Conservation (phyloP, 2,888 invertebrate genomes). For the Campaea margaritaria region DNA sequence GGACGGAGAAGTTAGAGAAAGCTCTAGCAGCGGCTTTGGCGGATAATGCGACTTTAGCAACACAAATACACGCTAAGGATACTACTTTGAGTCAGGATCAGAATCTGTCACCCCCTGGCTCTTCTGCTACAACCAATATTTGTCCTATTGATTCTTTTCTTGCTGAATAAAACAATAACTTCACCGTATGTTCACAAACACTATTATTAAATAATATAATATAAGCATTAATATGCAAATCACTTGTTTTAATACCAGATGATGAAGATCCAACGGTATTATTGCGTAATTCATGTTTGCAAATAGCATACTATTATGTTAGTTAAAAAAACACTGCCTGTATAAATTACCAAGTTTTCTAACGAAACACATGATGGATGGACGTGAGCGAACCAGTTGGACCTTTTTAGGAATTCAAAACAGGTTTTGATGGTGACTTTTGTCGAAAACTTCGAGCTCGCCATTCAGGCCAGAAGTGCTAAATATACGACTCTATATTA, state of each 20-base stretch:
- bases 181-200: not conserved
- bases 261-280: not conserved
- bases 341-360: constrained; percentile 8
- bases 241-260: not conserved
- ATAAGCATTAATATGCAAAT: not conserved
- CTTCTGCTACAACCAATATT: constrained; percentile 51
- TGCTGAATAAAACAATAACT: constrained; percentile 66
- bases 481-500: constrained; percentile 10
- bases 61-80: constrained; percentile 57
- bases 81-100: constrained; percentile 39
- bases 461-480: constrained; percentile 40
- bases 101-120: constrained; percentile 42
- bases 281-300: not conserved
- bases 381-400: constrained; percentile 56
- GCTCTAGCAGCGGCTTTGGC: constrained; percentile 69
- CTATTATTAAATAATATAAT: too few species aligned
- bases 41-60: constrained; percentile 68
- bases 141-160: constrained; percentile 73
- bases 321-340: too few species aligned
- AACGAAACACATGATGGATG: constrained; percentile 30
- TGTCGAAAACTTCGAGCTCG: constrained; percentile 50
- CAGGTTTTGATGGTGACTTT: constrained; percentile 65
- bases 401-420: constrained; percentile 58
- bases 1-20: constrained; percentile 63
- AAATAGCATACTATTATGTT: not conserved